Conservation (phyloP, 2,113 vertebrate genomes). For the Notothenia coriiceps region DNA sequence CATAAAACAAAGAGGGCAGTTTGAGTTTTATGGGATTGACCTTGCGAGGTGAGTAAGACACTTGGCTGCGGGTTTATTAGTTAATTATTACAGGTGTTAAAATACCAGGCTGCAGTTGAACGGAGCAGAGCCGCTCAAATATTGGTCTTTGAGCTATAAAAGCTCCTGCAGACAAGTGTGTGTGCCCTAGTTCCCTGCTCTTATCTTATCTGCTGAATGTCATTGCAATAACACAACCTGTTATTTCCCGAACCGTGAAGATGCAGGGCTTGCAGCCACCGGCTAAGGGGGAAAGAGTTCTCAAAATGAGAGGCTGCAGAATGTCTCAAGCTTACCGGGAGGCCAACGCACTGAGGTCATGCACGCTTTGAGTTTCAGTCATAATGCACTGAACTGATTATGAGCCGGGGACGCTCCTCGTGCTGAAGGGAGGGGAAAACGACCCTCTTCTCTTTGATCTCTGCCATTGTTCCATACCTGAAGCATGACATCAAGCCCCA, state of each 20-base stretch:
- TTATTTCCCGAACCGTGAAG: constrained; percentile 68
- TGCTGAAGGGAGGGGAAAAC: constrained; percentile 52
- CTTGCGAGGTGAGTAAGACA: constrained; percentile 42
- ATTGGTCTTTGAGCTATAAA: constrained; percentile 65
- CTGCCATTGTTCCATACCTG: constrained; percentile 78
- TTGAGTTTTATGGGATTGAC: constrained; percentile 57
- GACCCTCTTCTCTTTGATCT: constrained; percentile 76
- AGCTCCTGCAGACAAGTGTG: constrained; percentile 12
- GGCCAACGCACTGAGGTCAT: constrained; percentile 65
- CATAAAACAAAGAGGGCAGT: constrained; percentile 29
- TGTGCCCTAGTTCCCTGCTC: constrained; percentile 25
- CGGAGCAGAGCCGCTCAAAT: constrained; percentile 42
- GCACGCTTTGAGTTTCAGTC: constrained; percentile 67
- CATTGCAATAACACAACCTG: constrained; percentile 63
- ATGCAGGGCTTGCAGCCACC: constrained; percentile 40
- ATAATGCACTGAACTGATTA: constrained; percentile 71
- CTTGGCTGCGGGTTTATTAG: constrained; percentile 49
- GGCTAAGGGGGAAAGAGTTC: constrained; percentile 4
- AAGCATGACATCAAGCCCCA: constrained; percentile 76
- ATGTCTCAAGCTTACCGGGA: constrained; percentile 47
- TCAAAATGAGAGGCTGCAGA: constrained; percentile 38
- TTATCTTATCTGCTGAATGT: constrained; percentile 77
- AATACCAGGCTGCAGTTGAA: constrained; percentile 24
- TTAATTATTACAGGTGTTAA: constrained; percentile 73
- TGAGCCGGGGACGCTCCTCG: constrained; percentile 58